Percentiles rank a stretch among this genome's conserved stretches.
phyloP scores from a whole-genome alignment of 2,113 vertebrate genomes.

The Lamprotornis superbus region DNA sequence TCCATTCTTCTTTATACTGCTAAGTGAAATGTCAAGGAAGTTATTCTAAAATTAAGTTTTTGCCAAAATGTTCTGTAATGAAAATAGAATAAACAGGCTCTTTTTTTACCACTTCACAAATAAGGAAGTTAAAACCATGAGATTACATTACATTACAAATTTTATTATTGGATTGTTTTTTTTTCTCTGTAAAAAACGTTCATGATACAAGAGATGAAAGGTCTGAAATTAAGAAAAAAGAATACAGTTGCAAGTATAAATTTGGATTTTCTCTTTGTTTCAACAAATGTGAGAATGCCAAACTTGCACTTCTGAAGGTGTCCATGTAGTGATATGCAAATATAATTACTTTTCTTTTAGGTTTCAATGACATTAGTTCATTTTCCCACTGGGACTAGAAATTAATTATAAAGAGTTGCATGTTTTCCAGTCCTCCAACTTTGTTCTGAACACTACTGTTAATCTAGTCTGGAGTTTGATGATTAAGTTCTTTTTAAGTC shows the following conservation, averaged over 20 bases:
- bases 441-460: not conserved
- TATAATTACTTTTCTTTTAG: not conserved
- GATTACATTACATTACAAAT: not conserved
- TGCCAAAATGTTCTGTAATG: not conserved
- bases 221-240: not conserved
- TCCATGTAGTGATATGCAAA: not conserved
- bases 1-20: not conserved
- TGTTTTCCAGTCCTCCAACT: not conserved
- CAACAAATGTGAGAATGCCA: not conserved
- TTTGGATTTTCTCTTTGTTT: not conserved
- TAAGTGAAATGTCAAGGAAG: not conserved
- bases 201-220: not conserved
- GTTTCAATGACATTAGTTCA: not conserved
- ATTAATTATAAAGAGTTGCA: not conserved
- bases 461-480: not conserved
- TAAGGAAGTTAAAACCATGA: constrained; percentile 8
- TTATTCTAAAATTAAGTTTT: not conserved
- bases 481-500: not conserved
- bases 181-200: not conserved
- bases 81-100: not conserved
- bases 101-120: constrained; percentile 9
- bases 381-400: not conserved
- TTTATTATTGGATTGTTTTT: not conserved
- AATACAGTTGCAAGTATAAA: not conserved
- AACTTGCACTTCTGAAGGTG: not conserved